Percentiles rank a stretch among this genome's conserved stretches.
Evolutionary conservation across 2,797 vertebrate species (phyloP).

Genomic region (Otolemur crassicaudatus): DNA sequence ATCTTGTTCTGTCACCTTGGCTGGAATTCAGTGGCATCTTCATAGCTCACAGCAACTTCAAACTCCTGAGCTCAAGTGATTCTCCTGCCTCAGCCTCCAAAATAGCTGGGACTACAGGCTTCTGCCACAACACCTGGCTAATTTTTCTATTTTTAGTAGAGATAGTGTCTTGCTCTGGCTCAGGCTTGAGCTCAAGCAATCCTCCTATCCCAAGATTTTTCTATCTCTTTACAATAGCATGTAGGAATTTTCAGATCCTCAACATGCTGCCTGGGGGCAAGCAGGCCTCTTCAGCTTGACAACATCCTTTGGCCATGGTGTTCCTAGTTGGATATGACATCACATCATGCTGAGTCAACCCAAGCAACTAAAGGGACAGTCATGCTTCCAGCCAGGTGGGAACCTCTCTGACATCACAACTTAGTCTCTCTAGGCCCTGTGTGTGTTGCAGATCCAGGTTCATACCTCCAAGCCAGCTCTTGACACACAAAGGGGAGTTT

Average conservation of each 20-base stretch:
- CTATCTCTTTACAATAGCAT: neutral
- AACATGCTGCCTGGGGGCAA: neutral
- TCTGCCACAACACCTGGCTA: accelerated
- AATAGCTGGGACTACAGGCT: neutral
- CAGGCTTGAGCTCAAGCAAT: neutral
- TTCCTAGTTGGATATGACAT: neutral
- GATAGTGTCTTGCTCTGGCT: neutral
- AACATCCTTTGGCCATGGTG: neutral
- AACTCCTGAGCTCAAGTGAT: neutral
- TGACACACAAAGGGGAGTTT: neutral
- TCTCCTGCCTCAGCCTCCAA: neutral
- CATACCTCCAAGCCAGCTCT: neutral
- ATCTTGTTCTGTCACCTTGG: neutral
- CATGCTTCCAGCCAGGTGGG: neutral
- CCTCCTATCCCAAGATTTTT: neutral
- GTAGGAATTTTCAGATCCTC: neutral
- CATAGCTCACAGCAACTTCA: neutral
- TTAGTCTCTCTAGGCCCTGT: neutral
- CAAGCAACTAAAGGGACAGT: neutral
- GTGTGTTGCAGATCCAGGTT: neutral
- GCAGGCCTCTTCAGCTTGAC: neutral
- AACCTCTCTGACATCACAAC: neutral
- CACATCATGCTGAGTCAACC: neutral
- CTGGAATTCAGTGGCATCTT: neutral
- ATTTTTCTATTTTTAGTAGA: neutral